Evolutionary conservation across 2,797 vertebrate genomes (phyloP).

Genomic region (Ptychobarbus kaznakovi): DNA sequence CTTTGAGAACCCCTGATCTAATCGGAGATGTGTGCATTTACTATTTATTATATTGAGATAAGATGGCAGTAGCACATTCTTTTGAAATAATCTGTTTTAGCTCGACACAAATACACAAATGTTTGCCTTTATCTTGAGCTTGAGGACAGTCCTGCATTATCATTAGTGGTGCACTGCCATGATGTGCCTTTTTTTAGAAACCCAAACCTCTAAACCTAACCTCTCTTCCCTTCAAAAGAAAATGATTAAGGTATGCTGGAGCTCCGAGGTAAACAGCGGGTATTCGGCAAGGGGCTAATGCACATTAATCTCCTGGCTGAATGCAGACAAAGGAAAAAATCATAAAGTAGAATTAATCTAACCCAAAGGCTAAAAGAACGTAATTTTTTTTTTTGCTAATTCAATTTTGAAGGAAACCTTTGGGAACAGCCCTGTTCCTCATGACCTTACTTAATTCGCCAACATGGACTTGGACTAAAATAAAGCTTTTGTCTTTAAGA

Average conservation of each 20-base stretch:
- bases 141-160: constrained; percentile 16
- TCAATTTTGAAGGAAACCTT: not conserved
- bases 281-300: constrained; percentile 17
- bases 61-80: not conserved
- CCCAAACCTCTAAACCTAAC: not conserved
- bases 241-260: constrained; percentile 14
- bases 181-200: constrained; percentile 11
- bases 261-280: constrained; percentile 26
- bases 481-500: constrained; percentile 11
- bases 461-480: constrained; percentile 11
- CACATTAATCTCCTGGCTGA: constrained; percentile 28
- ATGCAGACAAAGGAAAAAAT: constrained; percentile 26
- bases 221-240: constrained; percentile 33
- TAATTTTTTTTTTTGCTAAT: constrained; percentile 20
- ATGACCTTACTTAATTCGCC: constrained; percentile 14
- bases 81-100: constrained; percentile 21
- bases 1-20: not conserved
- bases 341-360: constrained; percentile 16
- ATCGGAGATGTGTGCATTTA: not conserved
- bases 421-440: not conserved
- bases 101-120: not conserved
- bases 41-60: not conserved
- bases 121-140: not conserved
- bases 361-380: constrained; percentile 17
- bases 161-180: not conserved